Base-by-base conservation (phyloP, 2,888 invertebrate genomes). In the Parascotia fuliginaria region DNA sequence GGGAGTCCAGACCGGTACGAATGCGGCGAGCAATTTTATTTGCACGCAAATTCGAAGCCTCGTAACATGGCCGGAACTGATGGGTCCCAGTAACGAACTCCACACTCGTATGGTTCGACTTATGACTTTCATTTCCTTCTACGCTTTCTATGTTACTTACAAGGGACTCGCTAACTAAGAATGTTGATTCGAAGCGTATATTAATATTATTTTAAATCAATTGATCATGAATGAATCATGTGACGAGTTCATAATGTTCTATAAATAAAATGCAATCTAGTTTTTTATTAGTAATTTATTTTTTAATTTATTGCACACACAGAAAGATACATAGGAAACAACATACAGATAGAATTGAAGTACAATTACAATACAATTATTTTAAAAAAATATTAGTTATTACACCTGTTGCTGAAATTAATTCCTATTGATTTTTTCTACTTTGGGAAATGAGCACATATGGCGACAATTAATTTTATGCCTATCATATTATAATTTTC, bases 21-120 rank as follows among this genome's bases (percentile, higher is more conserved):
- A 74, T 77, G 77, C 73, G 73, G 70, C 71, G 60, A 69, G 73
- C 79, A 74, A 79, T 86, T 86, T 87, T 85, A 84, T 86, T 83
- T 81, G 79, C 81, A 85, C 79, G 85, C 87, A 87, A 86, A 86
- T 87, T 83, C 85, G 80, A 80, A 78, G 73, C 77, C 73, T 83
- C 81, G 85, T 85, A 85, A 85, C 79, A 69, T 61, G 71, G 64
- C 70, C 73, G 77, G 71, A 77, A 74, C 75, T 77, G 79, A 83
- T 83, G 78, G 81, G 70, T 61, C 70, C 59, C 63, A 49, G 81
- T 83, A 81, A 83, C 80, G 78, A 81, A 84, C 75, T 80, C 77
- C 61, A 66, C 65, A 67, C 68, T 66, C 56, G 60, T 71, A 71
- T 67, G 73, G 68, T 67, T 66, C 75, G 73, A 82, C 82, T 83